Conservation (phyloP, 1,140 invertebrate genomes). For the Aphis craccivora region DNA sequence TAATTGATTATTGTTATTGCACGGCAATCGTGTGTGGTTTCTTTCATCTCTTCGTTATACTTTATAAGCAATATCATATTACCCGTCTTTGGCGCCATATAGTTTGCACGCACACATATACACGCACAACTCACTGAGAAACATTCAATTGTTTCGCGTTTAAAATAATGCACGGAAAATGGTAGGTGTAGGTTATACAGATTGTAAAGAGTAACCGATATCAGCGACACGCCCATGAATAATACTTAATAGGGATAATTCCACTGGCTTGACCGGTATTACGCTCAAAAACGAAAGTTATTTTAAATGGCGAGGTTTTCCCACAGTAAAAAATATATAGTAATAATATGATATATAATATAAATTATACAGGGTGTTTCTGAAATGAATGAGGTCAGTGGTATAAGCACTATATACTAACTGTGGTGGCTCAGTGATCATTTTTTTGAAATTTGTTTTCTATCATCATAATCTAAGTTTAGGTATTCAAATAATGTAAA, state of each 20-base stretch:
- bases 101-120: background rate
- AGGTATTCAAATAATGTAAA: no score
- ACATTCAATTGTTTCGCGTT: conserved; percentile 34
- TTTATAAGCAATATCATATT: conserved; percentile 34
- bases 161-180: conserved; percentile 27
- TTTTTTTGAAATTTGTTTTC: no score
- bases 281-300: conserved; percentile 45
- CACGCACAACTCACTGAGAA: background rate
- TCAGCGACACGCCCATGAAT: conserved; percentile 49
- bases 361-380: background rate
- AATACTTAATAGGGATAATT: conserved; percentile 43
- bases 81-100: conserved; percentile 38
- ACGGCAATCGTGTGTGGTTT: conserved; percentile 25
- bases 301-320: conserved; percentile 5
- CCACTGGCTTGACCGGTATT: conserved; percentile 39
- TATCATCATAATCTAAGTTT: no score
- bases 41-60: background rate
- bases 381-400: no score
- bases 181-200: background rate
- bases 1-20: conserved; percentile 26
- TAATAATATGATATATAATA: background rate
- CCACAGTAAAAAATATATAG: background rate
- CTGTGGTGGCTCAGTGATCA: no score
- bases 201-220: conserved; percentile 37
- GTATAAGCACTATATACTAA: no score